Evolutionary conservation across 1,140 invertebrate genomes (phyloP).

Genomic region (Saccostrea echinata): DNA sequence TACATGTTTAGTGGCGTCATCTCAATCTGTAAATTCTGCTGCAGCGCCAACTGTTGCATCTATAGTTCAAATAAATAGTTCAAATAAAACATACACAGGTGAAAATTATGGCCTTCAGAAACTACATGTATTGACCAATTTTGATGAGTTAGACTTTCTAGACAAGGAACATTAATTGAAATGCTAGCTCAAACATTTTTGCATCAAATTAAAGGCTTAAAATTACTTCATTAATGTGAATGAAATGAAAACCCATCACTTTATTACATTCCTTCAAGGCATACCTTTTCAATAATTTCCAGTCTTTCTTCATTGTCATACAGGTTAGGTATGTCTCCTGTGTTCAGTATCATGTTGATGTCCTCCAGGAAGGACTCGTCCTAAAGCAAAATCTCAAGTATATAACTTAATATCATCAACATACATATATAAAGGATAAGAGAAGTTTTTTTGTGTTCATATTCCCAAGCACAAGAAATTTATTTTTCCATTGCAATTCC

Average conservation of each 20-base stretch:
- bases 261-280: not conserved
- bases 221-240: too few relatives aligned
- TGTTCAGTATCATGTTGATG: constrained; percentile 80
- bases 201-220: too few relatives aligned
- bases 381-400: constrained; percentile 54
- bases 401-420: not conserved
- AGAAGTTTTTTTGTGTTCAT: too few relatives aligned
- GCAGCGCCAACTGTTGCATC: constrained; percentile 77
- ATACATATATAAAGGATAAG: not conserved
- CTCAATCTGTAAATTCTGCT: constrained; percentile 75
- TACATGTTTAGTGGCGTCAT: constrained; percentile 79
- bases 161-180: too few relatives aligned
- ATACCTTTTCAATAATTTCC: constrained; percentile 79
- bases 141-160: too few relatives aligned
- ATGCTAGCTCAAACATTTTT: too few relatives aligned
- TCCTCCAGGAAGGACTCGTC: constrained; percentile 79
- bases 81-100: not conserved
- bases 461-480: too few relatives aligned
- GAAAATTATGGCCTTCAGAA: too few relatives aligned
- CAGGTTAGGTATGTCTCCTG: constrained; percentile 79
- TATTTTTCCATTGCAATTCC: too few relatives aligned
- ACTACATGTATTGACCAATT: too few relatives aligned
- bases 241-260: too few relatives aligned
- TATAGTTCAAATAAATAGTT: constrained; percentile 59
- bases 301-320: constrained; percentile 80